Base-by-base conservation (phyloP, 2,888 invertebrate genomes). In the Muschampia plurimacula region DNA sequence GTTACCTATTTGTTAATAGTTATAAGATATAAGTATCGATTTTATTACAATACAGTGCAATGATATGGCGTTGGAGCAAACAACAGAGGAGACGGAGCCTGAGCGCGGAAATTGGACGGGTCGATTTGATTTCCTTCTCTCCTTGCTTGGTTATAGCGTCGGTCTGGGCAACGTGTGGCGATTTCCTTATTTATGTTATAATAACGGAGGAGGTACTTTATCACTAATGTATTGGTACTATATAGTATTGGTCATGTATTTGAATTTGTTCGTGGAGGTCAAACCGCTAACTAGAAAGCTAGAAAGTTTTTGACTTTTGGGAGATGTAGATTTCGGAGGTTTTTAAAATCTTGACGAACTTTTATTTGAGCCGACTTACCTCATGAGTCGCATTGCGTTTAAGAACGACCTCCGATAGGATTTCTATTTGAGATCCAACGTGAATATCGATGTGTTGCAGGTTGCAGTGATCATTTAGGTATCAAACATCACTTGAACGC, bases 141-240 rank as follows among this genome's bases (percentile, higher is more conserved):
- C 96, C 10, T 91, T 97, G 74, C 89, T 97, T 74, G 97, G 96
- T 41, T 97, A 96, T 86, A 96, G 96, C 76, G 97, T 97, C 67
- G 97, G 97, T 2, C 89, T 97, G 71, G 97, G 97, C 77, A 97
- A 97, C 83, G 96, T 97, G 22, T 97, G 97, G 97, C 22, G 22
- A 22, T 97, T 97, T 87, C 97, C 97, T 2, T 97, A 96, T 85
- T 94, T 97, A 39, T 96, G 96, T 87, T 97, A 97, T 86, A 96
- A 96, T 77, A 97, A 97, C 85, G 97, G 97, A 63, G 97, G 97
- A 80, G 97, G 96, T 96, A 81, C 22, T n/a, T 52, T 6, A 39
- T 39, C 4, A 6, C 39, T 39, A 39, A 22, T 22, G 22, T 22
- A 22, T 22, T 22, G 22, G 22, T 22, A 22, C 22, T 44, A 44